Evolutionary conservation across 2,113 vertebrate genomes (phyloP).

Genomic region (Hippoglossus stenolepis): DNA sequence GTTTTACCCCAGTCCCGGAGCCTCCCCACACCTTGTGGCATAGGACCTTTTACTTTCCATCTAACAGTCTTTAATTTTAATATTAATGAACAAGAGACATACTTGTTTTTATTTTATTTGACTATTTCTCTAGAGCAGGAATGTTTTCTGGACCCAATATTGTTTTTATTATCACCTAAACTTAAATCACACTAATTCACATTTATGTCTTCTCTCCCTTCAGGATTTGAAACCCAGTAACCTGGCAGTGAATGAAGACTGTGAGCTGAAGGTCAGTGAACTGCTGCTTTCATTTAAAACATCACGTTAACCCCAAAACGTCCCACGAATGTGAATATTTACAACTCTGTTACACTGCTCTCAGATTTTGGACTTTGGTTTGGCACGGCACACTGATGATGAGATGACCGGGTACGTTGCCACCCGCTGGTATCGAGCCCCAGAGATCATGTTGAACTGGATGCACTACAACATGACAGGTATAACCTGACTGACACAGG

Average conservation of each 20-base stretch:
- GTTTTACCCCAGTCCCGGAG: background rate
- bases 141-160: background rate
- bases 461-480: constrained; percentile 99
- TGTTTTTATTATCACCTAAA: background rate
- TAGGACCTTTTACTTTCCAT: constrained; percentile 29
- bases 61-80: background rate
- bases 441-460: constrained; percentile 99
- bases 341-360: background rate
- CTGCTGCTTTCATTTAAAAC: constrained; percentile 5
- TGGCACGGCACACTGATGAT: constrained; percentile 96
- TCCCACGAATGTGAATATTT: background rate
- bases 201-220: constrained; percentile 25
- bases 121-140: background rate
- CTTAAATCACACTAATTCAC: background rate
- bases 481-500: constrained; percentile 53
- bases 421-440: constrained; percentile 97
- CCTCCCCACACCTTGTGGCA: constrained; percentile 6
- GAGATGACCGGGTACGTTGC: constrained; percentile 99
- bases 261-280: constrained; percentile 93
- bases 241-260: constrained; percentile 98
- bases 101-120: background rate
- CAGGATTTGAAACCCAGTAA: constrained; percentile 98
- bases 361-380: constrained; percentile 97
- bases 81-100: background rate
- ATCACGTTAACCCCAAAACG: background rate